Evolutionary conservation across 2,113 vertebrate species (phyloP).

Genomic region (Callipepla squamata): DNA sequence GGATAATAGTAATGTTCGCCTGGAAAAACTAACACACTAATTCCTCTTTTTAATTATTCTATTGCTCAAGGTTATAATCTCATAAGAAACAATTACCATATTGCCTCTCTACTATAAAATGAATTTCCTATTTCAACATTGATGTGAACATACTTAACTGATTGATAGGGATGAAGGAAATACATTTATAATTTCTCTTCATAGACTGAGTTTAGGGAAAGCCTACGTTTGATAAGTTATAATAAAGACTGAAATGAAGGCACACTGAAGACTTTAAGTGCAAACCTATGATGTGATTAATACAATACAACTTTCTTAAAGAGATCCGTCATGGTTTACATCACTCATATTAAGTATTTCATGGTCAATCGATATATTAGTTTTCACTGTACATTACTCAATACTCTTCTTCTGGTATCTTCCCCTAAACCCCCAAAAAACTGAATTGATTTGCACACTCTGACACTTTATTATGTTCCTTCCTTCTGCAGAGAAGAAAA

Average conservation of each 20-base stretch:
- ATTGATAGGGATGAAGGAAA: conserved; percentile 54
- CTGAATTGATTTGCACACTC: neutral
- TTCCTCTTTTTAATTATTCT: neutral
- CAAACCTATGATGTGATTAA: neutral
- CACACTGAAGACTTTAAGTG: neutral
- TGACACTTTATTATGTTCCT: neutral
- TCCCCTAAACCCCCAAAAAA: accelerated
- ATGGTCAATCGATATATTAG: neutral
- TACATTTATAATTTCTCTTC: conserved; percentile 41
- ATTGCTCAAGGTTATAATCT: conserved; percentile 42
- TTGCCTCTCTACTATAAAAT: conserved; percentile 43
- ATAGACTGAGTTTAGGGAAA: conserved; percentile 21
- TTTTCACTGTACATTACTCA: neutral
- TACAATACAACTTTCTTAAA: accelerated
- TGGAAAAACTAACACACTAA: neutral
- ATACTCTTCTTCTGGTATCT: neutral
- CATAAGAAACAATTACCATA: conserved; percentile 62
- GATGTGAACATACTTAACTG: conserved; percentile 32
- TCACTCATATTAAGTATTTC: neutral
- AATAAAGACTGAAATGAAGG: neutral
- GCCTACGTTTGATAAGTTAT: conserved; percentile 23
- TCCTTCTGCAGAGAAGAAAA: neutral
- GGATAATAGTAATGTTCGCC: neutral
- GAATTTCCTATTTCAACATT: conserved; percentile 62
- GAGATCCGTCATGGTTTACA: neutral